These are phyloP conservation scores for Acleris emargana DNA, from an alignment of 2,888 invertebrate species.

Conservation along the genomic window DNA sequence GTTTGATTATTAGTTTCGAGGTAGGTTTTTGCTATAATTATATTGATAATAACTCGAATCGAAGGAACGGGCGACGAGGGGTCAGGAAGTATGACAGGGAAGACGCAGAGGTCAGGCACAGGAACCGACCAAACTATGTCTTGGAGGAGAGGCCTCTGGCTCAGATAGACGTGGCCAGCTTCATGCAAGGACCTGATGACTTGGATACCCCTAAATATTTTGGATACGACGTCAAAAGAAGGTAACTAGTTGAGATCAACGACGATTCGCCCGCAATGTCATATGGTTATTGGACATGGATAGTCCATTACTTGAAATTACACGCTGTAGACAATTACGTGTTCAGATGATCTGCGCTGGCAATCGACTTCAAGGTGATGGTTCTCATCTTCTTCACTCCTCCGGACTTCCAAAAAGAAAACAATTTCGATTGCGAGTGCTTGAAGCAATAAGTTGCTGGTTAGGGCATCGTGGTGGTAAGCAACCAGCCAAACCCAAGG, in stretches of 20 bases:
- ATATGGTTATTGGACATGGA: too few species aligned
- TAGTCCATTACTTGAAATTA: too few species aligned
- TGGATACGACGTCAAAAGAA: neutral
- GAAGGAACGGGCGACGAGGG: neutral
- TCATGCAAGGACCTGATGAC: conserved; percentile 55
- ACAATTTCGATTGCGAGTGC: too few species aligned
- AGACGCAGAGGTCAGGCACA: neutral
- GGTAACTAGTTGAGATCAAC: neutral
- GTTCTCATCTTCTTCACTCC: too few species aligned
- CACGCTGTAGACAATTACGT: too few species aligned
- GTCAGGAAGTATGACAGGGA: neutral
- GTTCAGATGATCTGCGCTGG: too few species aligned
- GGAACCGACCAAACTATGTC: conserved; percentile 38
- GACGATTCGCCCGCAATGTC: too few species aligned
- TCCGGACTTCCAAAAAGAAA: too few species aligned
- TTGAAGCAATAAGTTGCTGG: too few species aligned
- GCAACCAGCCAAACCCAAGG: too few species aligned
- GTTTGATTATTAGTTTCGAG: conserved; percentile 48
- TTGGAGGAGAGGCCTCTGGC: conserved; percentile 46
- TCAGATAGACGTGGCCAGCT: conserved; percentile 61
- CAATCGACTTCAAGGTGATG: too few species aligned
- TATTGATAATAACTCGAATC: conserved; percentile 36
- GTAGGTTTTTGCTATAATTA: conserved; percentile 49
- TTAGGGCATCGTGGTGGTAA: too few species aligned
- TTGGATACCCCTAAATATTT: neutral